A percentile compares a stretch with the other conserved stretches of the same genome.
Evolutionary conservation across 2,797 vertebrate species (phyloP).

Genomic region (Microtus californicus): DNA sequence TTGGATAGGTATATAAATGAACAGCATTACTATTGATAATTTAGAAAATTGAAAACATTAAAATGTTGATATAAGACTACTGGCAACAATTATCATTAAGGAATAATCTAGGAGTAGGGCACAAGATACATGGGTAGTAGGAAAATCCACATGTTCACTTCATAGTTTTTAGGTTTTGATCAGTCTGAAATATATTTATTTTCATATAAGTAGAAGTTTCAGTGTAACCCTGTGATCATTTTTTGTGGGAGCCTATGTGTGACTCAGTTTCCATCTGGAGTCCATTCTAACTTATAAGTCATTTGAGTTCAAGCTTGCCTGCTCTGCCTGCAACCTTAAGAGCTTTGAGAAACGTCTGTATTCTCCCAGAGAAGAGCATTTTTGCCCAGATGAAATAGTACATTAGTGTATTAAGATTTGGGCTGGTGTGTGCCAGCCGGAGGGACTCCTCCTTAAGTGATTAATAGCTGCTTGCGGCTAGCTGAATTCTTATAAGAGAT

Average conservation of each 20-base stretch:
- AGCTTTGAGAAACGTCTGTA: too few species aligned
- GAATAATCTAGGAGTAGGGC: not conserved
- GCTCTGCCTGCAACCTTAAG: too few species aligned
- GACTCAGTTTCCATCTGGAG: too few species aligned
- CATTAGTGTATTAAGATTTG: too few species aligned
- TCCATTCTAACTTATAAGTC: too few species aligned
- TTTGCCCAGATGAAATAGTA: too few species aligned
- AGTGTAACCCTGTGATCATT: not conserved
- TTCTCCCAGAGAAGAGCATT: too few species aligned
- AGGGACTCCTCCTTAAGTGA: too few species aligned
- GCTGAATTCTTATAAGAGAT: too few species aligned
- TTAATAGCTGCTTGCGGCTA: too few species aligned
- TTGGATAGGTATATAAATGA: constrained; percentile 37
- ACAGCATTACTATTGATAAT: constrained; percentile 3
- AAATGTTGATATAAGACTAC: constrained; percentile 23
- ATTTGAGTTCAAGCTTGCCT: too few species aligned
- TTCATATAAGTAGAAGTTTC: constrained; percentile 19
- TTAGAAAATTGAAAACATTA: constrained; percentile 1
- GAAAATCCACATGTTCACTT: constrained; percentile 23
- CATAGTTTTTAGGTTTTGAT: constrained; percentile 21
- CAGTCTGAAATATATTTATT: constrained; percentile 42
- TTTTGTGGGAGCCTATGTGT: not conserved
- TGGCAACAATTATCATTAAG: constrained; percentile 36
- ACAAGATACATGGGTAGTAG: not conserved
- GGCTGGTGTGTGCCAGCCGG: too few species aligned